Evolutionary conservation across 2,113 vertebrate genomes (phyloP).

Genomic region (Brienomyrus longianalis): DNA sequence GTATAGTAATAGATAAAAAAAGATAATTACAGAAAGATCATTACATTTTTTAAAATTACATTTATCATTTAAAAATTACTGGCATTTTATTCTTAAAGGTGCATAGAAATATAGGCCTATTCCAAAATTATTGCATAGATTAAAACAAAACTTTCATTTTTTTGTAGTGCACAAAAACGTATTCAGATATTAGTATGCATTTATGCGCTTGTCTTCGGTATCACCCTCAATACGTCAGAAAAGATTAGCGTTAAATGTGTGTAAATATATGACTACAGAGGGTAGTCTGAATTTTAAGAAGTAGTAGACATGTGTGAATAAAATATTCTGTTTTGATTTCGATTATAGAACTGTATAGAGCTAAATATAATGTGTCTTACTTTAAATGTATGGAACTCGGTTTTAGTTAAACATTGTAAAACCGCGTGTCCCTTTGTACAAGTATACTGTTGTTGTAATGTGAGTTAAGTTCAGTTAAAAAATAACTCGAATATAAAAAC

Average conservation of each 20-base stretch:
- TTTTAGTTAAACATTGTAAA: not conserved
- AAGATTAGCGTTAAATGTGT: slow-evolving; percentile 67
- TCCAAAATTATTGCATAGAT: not conserved
- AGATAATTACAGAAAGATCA: not conserved
- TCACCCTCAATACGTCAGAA: slow-evolving; percentile 77
- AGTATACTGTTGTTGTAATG: not conserved
- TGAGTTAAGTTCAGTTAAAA: not conserved
- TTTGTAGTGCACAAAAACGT: not conserved
- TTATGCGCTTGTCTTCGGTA: slow-evolving; percentile 32
- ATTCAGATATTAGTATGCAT: slow-evolving; percentile 2
- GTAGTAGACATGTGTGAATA: not conserved
- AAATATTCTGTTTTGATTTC: slow-evolving; percentile 11
- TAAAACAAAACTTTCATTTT: not conserved
- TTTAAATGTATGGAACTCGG: not conserved
- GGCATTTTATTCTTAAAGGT: not conserved
- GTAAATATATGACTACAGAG: slow-evolving; percentile 37
- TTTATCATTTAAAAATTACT: not conserved
- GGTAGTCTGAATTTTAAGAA: not conserved
- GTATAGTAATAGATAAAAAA: not conserved
- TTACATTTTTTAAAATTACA: not conserved
- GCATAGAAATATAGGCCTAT: not conserved
- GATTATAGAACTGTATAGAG: not conserved
- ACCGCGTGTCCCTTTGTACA: not conserved
- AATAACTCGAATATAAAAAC: not conserved
- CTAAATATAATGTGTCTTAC: not conserved